Percentiles rank a stretch among this genome's conserved stretches.
Conservation (phyloP, 2,113 vertebrate genomes). For the Hirundichthys speculiger region DNA sequence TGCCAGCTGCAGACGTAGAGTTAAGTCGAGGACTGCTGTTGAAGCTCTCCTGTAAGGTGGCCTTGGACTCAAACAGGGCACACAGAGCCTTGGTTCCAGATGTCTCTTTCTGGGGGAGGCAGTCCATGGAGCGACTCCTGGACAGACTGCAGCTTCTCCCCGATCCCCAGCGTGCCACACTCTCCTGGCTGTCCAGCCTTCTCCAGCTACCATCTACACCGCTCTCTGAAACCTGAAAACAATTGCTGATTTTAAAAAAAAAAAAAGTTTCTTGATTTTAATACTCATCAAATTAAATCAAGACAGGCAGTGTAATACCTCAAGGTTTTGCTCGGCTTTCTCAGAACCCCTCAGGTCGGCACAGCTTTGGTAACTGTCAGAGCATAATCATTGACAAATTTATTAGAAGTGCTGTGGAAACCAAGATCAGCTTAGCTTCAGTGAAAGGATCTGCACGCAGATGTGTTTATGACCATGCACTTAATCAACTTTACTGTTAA, state of each 20-base stretch:
- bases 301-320: constrained; percentile 66
- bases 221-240: constrained; percentile 42
- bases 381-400: constrained; percentile 26
- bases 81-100: constrained; percentile 60
- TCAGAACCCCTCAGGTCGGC: constrained; percentile 59
- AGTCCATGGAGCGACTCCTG: constrained; percentile 75
- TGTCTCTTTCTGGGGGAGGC: constrained; percentile 39
- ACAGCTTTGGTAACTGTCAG: constrained; percentile 83
- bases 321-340: constrained; percentile 52
- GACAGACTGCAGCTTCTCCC: constrained; percentile 16
- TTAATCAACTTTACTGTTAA: background rate
- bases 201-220: constrained; percentile 36
- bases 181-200: constrained; percentile 26
- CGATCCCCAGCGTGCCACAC: background rate
- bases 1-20: background rate
- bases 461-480: background rate
- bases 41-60: constrained; percentile 28
- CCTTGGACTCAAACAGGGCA: constrained; percentile 77
- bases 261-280: background rate
- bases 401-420: background rate
- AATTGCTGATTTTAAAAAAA: background rate
- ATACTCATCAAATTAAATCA: background rate
- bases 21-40: constrained; percentile 48
- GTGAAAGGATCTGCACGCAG: background rate
- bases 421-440: background rate